Conservation (phyloP, 2,797 vertebrate genomes). For the Nyctalus aviator region DNA sequence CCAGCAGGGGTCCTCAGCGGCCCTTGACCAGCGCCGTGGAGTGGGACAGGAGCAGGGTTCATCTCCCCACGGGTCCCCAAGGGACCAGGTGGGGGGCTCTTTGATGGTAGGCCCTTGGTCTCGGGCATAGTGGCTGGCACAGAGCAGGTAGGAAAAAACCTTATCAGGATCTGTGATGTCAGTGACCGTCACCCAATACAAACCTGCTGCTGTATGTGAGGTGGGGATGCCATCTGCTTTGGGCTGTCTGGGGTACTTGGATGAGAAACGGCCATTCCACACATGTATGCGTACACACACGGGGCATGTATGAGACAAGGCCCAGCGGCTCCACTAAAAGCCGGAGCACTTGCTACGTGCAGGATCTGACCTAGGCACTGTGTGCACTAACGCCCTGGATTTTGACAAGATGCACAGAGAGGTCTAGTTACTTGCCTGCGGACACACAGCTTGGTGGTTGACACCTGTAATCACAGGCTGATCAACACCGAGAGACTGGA, state of each 20-base stretch:
- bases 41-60: background rate
- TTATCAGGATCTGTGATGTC: no score
- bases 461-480: background rate
- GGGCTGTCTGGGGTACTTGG: no score
- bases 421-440: no score
- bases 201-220: background rate
- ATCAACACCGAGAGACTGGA: fast-evolving
- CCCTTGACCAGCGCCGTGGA: no score
- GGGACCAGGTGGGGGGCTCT: fast-evolving
- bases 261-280: fast-evolving
- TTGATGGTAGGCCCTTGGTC: background rate
- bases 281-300: background rate
- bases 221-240: background rate
- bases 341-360: fast-evolving
- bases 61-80: background rate
- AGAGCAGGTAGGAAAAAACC: fast-evolving
- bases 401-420: background rate
- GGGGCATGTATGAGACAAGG: background rate
- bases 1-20: background rate
- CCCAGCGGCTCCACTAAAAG: background rate
- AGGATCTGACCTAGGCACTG: no score
- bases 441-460: background rate
- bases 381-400: background rate
- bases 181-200: fast-evolving
- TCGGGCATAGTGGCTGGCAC: background rate